Evolutionary conservation across 1,140 invertebrate genomes (phyloP).

Genomic region (Megalonaias nervosa): DNA sequence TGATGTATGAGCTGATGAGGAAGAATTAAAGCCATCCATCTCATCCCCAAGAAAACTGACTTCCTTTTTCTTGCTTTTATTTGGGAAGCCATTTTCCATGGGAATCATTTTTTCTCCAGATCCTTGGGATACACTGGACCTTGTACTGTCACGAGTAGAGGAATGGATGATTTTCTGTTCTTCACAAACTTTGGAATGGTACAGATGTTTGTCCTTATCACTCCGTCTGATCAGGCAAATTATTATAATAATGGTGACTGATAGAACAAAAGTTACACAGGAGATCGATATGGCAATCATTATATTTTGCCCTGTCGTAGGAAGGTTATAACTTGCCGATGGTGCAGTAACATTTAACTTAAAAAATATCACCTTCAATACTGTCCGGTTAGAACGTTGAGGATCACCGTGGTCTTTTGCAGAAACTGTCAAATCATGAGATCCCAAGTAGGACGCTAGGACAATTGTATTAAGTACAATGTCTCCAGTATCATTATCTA

Average conservation of each 20-base stretch:
- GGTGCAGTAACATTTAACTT: not conserved
- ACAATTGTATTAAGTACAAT: slow-evolving; percentile 49
- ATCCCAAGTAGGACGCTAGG: slow-evolving; percentile 38
- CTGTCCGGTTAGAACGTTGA: slow-evolving; percentile 12
- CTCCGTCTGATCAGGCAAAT: slow-evolving; percentile 62
- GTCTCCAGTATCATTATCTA: slow-evolving; percentile 49
- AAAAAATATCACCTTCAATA: slow-evolving; percentile 18
- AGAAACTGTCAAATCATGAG: slow-evolving; percentile 46
- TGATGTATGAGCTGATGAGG: too few species aligned
- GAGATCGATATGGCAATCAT: slow-evolving; percentile 61
- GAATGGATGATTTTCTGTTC: slow-evolving; percentile 55
- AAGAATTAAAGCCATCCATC: not conserved
- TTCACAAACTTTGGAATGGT: slow-evolving; percentile 47
- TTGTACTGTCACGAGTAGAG: slow-evolving; percentile 38
- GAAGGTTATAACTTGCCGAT: slow-evolving; percentile 3
- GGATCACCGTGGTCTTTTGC: slow-evolving; percentile 54
- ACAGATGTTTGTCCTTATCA: slow-evolving; percentile 51
- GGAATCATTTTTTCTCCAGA: slow-evolving; percentile 43
- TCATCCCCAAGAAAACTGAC: slow-evolving; percentile 52
- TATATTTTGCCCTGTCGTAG: slow-evolving; percentile 48
- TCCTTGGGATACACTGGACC: slow-evolving; percentile 44
- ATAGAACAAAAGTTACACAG: slow-evolving; percentile 57
- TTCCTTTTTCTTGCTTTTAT: slow-evolving; percentile 44
- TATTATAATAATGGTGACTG: slow-evolving; percentile 55
- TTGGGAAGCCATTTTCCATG: slow-evolving; percentile 24